Evolutionary conservation across 2,797 vertebrate genomes (phyloP).

Genomic region (Astyanax mexicanus): DNA sequence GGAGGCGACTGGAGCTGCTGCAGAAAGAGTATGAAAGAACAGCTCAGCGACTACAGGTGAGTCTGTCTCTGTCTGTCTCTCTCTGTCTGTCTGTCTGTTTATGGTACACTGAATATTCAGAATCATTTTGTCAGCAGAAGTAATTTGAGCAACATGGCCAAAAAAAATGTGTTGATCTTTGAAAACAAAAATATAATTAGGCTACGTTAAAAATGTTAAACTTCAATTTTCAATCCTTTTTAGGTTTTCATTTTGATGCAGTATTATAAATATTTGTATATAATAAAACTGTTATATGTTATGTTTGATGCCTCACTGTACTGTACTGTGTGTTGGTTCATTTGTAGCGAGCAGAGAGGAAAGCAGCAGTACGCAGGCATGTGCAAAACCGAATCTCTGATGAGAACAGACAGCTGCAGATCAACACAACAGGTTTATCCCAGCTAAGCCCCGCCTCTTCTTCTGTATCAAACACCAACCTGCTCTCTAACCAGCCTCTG

Average conservation of each 20-base stretch:
- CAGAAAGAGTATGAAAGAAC: slow-evolving; percentile 58
- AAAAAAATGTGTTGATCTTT: too few relatives aligned
- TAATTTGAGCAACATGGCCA: too few relatives aligned
- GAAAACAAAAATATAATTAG: too few relatives aligned
- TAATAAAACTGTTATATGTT: too few relatives aligned
- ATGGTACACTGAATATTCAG: too few relatives aligned
- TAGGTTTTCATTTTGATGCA: too few relatives aligned
- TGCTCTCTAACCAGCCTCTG: slow-evolving; percentile 47
- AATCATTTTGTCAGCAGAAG: too few relatives aligned
- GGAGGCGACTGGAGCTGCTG: slow-evolving; percentile 48
- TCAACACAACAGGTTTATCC: not conserved
- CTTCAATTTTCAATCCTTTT: too few relatives aligned
- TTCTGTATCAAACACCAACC: not conserved
- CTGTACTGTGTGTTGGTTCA: not conserved
- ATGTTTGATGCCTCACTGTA: too few relatives aligned
- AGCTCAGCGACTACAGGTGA: slow-evolving; percentile 49
- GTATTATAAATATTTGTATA: too few relatives aligned
- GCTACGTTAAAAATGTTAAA: too few relatives aligned
- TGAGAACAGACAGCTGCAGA: slow-evolving; percentile 56
- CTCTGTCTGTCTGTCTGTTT: too few relatives aligned
- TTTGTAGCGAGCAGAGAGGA: slow-evolving; percentile 75
- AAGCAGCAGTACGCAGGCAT: slow-evolving; percentile 66
- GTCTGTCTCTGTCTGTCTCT: not conserved
- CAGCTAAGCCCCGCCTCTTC: not conserved
- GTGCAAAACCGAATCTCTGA: slow-evolving; percentile 67